Base-by-base conservation (phyloP, 1,140 invertebrate genomes). In the Hyphantria cunea region DNA sequence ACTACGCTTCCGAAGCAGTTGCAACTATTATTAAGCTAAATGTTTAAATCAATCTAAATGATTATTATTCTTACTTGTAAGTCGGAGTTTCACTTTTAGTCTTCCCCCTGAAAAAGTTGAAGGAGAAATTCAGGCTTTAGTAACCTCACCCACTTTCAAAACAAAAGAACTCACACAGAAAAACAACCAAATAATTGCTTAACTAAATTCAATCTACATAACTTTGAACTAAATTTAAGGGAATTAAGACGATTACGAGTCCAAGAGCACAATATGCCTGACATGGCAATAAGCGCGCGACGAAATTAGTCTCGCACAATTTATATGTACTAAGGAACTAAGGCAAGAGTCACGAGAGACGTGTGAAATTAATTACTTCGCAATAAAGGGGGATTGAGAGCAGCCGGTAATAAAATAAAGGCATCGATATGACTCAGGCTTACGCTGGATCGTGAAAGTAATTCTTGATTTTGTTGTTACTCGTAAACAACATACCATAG, bases 301-400 rank as follows among this genome's bases (percentile, higher is more conserved):
- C 44, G 47, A 53, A 49, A 55, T 50, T 49, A 56, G 62, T 54
- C 42, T 17, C 47, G 31, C 12, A 45, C 51, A 60, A 66, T 60
- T 65, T 65, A 56, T 62, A 45, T 42, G 41, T 47, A 58, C 50
- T 65, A 66, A 62, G 68, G 25, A 59, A 62, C 55, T 59, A 59
- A 68, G 54, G 53, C 63, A 60, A 50, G 63, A 65, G 48, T 61
- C 56, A 56, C 58, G 45, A 13, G 48, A 50, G 56, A 62, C 59
- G 59, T 55, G 68, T 63, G 64, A 66, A 70, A 70, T 70, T 70
- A 70, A 70, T 70, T 66, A 70, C 59, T 44, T 42, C 0, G 55
- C 53, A 63, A 60, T 70, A 70, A 70, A 65, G 34, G 39, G 48
- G 50, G 39, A 66, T 64, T 58, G 37, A 49, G 64, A 45, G 59